These are phyloP conservation scores for Benitochromis conjunctus DNA, from an alignment of 2,113 vertebrate species.

Conservation along the genomic window DNA sequence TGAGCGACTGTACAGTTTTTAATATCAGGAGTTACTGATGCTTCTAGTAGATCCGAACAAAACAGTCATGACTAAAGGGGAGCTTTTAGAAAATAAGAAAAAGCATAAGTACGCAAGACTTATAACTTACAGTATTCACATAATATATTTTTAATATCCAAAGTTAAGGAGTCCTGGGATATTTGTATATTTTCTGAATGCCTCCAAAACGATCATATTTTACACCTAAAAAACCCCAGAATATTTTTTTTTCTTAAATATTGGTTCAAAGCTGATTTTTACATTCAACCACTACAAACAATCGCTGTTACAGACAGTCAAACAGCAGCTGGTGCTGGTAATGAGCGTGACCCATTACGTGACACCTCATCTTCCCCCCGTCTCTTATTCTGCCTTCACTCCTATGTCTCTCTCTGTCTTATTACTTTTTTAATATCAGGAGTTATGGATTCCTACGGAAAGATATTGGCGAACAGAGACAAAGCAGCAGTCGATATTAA, in stretches of 20 bases:
- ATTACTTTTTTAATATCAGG: slow-evolving; percentile 64
- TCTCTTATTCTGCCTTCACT: slow-evolving; percentile 8
- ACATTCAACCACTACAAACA: not conserved
- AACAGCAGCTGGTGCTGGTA: slow-evolving; percentile 33
- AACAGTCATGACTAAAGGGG: not conserved
- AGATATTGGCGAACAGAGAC: slow-evolving; percentile 49
- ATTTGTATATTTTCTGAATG: not conserved
- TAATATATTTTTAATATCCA: not conserved
- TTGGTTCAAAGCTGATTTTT: not conserved
- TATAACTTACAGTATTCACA: not conserved
- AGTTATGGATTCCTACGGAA: slow-evolving; percentile 46
- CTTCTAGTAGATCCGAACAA: not conserved
- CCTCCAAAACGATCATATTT: not conserved
- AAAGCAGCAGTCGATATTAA: slow-evolving; percentile 48
- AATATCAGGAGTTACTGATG: not conserved
- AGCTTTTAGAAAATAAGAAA: not conserved
- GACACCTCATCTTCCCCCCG: slow-evolving; percentile 19
- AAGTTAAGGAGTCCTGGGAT: not conserved
- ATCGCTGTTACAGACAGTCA: not conserved
- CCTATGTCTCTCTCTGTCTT: slow-evolving; percentile 13
- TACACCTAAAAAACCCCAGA: not conserved
- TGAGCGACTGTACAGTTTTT: not conserved
- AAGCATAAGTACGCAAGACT: not conserved
- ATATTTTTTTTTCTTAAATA: not conserved
- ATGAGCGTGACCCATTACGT: slow-evolving; percentile 42